phyloP scores from a whole-genome alignment of 2,888 invertebrate species.

The Proisotoma minuta region DNA sequence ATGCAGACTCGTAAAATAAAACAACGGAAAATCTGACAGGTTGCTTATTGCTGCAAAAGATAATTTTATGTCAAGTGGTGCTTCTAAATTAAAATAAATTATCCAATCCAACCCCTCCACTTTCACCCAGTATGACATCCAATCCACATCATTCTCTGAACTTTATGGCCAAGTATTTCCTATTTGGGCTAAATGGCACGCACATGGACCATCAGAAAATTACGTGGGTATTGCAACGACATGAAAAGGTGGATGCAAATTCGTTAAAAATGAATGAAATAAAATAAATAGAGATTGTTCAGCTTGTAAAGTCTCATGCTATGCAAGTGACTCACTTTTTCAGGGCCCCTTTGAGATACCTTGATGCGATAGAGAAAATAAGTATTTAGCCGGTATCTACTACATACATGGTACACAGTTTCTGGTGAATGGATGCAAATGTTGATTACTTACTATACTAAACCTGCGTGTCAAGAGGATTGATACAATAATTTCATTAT shows the following conservation, averaged over 20 bases:
- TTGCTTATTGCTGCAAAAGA: not conserved
- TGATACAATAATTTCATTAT: slow-evolving; percentile 18
- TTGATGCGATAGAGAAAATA: no score
- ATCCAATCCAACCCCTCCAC: slow-evolving; percentile 1
- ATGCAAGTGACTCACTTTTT: not conserved
- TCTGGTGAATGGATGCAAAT: no score
- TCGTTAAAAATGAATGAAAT: slow-evolving; percentile 12
- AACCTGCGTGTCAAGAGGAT: slow-evolving; percentile 16
- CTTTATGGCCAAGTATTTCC: not conserved
- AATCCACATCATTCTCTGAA: not conserved
- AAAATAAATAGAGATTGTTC: not conserved
- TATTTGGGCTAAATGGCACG: slow-evolving; percentile 8
- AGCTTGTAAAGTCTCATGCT: not conserved
- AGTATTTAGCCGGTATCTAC: no score
- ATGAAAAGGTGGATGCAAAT: slow-evolving; percentile 8
- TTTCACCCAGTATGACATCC: slow-evolving; percentile 14
- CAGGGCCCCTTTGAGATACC: no score
- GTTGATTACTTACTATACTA: slow-evolving; percentile 14
- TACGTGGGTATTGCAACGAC: not conserved
- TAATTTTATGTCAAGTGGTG: slow-evolving; percentile 17
- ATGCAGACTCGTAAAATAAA: slow-evolving; percentile 7
- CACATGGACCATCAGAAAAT: not conserved
- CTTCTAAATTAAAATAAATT: slow-evolving; percentile 13
- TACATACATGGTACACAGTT: no score
- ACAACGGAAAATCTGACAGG: slow-evolving; percentile 12